Conservation (phyloP, 2,113 vertebrate species). For the Empidonax traillii region DNA sequence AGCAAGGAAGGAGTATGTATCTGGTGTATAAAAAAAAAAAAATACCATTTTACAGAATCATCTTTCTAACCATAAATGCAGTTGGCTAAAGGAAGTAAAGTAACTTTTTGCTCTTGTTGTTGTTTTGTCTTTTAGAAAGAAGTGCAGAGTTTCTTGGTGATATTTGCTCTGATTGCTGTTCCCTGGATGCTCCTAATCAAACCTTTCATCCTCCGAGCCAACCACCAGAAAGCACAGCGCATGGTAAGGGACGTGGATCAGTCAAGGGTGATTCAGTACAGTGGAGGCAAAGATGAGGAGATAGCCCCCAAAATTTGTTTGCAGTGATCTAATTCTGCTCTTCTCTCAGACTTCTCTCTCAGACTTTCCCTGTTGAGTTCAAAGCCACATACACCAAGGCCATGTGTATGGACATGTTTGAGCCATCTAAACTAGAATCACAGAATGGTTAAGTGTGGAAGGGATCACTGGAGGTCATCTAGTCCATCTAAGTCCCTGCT, state of each 20-base stretch:
- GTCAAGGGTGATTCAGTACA: neutral
- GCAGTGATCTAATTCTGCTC: neutral
- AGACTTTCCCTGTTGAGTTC: neutral
- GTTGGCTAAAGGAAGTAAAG: neutral
- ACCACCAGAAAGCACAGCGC: constrained; percentile 63
- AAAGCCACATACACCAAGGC: neutral
- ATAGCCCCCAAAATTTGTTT: neutral
- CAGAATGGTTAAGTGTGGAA: neutral
- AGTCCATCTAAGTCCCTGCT: neutral
- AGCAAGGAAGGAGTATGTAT: neutral
- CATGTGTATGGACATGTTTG: neutral
- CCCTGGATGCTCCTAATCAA: constrained; percentile 86
- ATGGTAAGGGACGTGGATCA: constrained; percentile 45
- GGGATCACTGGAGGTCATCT: neutral
- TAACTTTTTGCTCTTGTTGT: neutral
- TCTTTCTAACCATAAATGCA: neutral
- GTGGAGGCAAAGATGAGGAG: neutral
- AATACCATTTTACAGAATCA: neutral
- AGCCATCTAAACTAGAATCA: neutral
- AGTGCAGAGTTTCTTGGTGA: constrained; percentile 81
- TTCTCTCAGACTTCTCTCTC: neutral
- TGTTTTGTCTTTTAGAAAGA: constrained; percentile 67
- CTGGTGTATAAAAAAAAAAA: neutral
- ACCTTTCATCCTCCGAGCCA: constrained; percentile 78
- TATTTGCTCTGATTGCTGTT: constrained; percentile 78